Conservation (phyloP, 2,113 vertebrate species). For the Dryoscopus gambensis region DNA sequence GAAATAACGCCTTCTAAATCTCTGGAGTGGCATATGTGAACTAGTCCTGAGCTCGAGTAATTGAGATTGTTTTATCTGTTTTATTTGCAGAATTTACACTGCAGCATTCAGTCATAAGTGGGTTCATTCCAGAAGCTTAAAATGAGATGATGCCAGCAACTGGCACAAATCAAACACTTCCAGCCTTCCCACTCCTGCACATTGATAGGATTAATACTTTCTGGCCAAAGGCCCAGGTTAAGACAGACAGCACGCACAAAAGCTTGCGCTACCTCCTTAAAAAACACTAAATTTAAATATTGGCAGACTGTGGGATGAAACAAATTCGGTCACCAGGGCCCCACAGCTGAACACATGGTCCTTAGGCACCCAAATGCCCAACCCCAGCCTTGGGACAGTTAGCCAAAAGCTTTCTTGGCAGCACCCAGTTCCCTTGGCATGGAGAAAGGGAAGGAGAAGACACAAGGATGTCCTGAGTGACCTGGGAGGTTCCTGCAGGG, state of each 20-base stretch:
- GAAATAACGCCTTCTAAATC: slow-evolving; percentile 8
- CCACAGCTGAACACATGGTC: not conserved
- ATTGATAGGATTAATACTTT: slow-evolving; percentile 2
- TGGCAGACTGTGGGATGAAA: not conserved
- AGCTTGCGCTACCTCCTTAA: not conserved
- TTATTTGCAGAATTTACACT: slow-evolving; percentile 23
- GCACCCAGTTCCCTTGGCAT: not conserved
- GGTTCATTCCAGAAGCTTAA: slow-evolving; percentile 41
- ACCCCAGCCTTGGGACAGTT: not conserved
- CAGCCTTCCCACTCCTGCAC: not conserved
- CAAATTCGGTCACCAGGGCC: not conserved
- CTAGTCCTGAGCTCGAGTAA: not conserved
- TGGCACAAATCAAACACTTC: slow-evolving; percentile 15
- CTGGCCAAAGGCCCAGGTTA: slow-evolving; percentile 9
- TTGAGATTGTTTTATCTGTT: slow-evolving; percentile 14
- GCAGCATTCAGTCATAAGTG: not conserved
- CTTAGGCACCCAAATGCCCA: not conserved
- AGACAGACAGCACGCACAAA: not conserved
- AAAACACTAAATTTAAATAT: not conserved
- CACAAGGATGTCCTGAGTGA: rapidly evolving
- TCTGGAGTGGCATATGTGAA: not conserved
- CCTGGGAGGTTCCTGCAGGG: not conserved
- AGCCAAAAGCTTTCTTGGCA: not conserved
- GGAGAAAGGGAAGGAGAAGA: not conserved
- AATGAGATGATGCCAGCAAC: slow-evolving; percentile 1